phyloP scores from a whole-genome alignment of 1,140 invertebrate genomes.

The Sitobion miscanthi region DNA sequence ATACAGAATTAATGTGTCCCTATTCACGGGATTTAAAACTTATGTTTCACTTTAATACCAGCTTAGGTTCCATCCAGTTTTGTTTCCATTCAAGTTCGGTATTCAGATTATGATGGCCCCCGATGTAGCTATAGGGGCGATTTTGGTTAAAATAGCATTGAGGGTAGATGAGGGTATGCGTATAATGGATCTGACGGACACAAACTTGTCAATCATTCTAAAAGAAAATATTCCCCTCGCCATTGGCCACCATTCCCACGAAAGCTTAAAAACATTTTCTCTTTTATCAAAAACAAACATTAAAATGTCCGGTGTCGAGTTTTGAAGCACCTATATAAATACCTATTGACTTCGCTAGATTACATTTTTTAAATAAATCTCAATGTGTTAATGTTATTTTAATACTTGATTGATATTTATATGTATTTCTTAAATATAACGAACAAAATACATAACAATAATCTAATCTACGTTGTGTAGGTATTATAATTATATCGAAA shows the following conservation, averaged over 20 bases:
- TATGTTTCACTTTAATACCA: conserved; percentile 51
- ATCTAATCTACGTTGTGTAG: too few relatives aligned
- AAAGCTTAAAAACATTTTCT: conserved; percentile 49
- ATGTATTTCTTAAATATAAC: background rate
- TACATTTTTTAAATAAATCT: background rate
- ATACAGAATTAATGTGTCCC: conserved; percentile 28
- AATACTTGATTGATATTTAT: background rate
- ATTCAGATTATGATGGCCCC: conserved; percentile 38
- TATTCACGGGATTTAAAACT: conserved; percentile 46
- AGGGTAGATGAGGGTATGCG: background rate
- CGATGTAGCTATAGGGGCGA: conserved; percentile 29
- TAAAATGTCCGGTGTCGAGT: background rate
- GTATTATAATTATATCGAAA: background rate
- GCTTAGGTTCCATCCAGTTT: conserved; percentile 52
- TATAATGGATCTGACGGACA: conserved; percentile 24
- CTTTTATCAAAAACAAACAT: conserved; percentile 27
- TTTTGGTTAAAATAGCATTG: conserved; percentile 12
- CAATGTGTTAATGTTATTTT: background rate
- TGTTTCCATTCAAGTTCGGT: conserved; percentile 48
- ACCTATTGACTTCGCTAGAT: background rate
- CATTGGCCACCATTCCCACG: conserved; percentile 37
- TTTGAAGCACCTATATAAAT: background rate
- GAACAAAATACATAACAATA: background rate
- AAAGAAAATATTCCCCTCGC: conserved; percentile 46
- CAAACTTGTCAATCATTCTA: conserved; percentile 49